Percentiles rank a stretch among this genome's conserved stretches.
Conservation (phyloP, 2,113 vertebrate species). For the Microcebus lehilahytsara region DNA sequence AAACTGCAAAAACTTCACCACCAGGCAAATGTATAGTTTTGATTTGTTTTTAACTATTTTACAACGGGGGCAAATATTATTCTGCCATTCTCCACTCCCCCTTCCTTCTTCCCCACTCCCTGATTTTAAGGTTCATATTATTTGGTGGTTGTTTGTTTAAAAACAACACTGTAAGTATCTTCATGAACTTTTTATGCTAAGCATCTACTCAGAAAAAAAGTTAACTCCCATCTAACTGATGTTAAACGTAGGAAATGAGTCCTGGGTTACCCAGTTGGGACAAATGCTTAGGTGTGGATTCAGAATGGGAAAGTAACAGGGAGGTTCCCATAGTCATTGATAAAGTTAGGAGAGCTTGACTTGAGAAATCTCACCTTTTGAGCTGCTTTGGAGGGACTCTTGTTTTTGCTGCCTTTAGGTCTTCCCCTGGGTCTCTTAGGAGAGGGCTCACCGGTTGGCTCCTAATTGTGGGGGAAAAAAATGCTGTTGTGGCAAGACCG, state of each 20-base stretch:
- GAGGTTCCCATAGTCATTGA: slow-evolving; percentile 36
- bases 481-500: slow-evolving; percentile 81
- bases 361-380: slow-evolving; percentile 92
- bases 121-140: slow-evolving; percentile 3
- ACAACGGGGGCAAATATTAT: slow-evolving; percentile 15
- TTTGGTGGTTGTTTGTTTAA: slow-evolving; percentile 23
- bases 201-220: neutral
- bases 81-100: neutral
- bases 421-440: slow-evolving; percentile 97
- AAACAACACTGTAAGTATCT: slow-evolving; percentile 37
- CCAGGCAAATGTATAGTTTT: slow-evolving; percentile 49
- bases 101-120: neutral
- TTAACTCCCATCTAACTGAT: slow-evolving; percentile 50
- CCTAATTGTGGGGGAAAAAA: slow-evolving; percentile 86
- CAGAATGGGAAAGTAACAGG: slow-evolving; percentile 50
- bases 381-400: slow-evolving; percentile 96
- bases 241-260: slow-evolving; percentile 39
- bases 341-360: slow-evolving; percentile 44
- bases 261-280: slow-evolving; percentile 61
- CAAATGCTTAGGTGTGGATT: slow-evolving; percentile 22
- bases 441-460: slow-evolving; percentile 94
- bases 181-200: neutral
- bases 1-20: slow-evolving; percentile 65
- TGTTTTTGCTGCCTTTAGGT: slow-evolving; percentile 99
- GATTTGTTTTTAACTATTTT: slow-evolving; percentile 50